Conservation (phyloP, 2,113 vertebrate species). For the Ceyx cyanopectus region DNA sequence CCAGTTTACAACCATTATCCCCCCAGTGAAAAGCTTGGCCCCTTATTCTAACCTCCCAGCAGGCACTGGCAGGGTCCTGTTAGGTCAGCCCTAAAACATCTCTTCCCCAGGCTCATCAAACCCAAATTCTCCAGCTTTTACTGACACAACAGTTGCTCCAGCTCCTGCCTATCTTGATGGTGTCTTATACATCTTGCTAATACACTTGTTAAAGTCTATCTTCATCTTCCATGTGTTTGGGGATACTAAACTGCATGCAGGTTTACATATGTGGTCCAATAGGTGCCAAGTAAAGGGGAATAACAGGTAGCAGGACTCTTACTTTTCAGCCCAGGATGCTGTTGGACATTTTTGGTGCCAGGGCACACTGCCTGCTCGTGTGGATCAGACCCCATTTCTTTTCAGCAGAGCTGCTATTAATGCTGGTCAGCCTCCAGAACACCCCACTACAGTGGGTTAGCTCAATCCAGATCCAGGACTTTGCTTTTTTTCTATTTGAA, state of each 20-base stretch:
- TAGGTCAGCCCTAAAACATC: neutral
- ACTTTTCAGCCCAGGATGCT: neutral
- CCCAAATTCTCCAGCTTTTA: neutral
- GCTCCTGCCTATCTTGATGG: neutral
- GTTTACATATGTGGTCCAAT: neutral
- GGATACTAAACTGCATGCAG: neutral
- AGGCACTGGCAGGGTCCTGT: neutral
- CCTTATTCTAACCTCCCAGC: neutral
- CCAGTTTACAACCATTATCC: neutral
- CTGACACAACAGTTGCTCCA: neutral
- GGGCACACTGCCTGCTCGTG: neutral
- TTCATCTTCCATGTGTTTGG: neutral
- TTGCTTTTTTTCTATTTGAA: neutral
- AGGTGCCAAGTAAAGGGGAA: neutral
- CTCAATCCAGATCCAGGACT: neutral
- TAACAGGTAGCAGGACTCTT: neutral
- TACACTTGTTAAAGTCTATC: neutral
- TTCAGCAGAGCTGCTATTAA: neutral
- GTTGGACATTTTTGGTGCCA: neutral
- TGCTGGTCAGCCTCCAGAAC: neutral
- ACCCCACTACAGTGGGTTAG: neutral
- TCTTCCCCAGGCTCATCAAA: neutral
- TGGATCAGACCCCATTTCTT: neutral
- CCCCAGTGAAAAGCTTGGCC: neutral
- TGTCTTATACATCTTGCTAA: neutral